A percentile compares a stretch with the other conserved stretches of the same genome.
Conservation (phyloP, 2,888 invertebrate genomes). For the Apodemia duryi region DNA sequence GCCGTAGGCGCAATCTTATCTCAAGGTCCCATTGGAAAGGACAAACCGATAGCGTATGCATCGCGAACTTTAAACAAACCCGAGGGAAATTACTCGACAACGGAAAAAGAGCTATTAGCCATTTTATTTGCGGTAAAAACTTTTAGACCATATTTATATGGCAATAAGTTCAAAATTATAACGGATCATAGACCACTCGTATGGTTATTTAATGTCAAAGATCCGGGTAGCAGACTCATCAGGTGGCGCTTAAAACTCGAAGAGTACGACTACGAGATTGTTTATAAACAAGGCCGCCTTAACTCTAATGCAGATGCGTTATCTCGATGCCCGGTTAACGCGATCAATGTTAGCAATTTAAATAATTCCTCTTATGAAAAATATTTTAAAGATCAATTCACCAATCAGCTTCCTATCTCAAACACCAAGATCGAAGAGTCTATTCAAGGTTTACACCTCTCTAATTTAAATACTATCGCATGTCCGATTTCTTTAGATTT, state of each 20-base stretch:
- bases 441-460: constrained; percentile 7
- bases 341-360: not conserved
- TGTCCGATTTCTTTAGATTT: not conserved
- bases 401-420: constrained; percentile 8
- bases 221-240: constrained; percentile 20
- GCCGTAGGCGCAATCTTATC: too few species aligned
- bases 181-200: not conserved
- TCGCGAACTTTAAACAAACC: too few species aligned
- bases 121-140: constrained; percentile 22
- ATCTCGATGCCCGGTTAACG: constrained; percentile 7
- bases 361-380: constrained; percentile 14
- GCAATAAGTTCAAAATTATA: constrained; percentile 14
- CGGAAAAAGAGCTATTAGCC: constrained; percentile 22
- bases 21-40: constrained; percentile 21
- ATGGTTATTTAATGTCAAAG: not conserved
- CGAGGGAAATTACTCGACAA: constrained; percentile 1
- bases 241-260: constrained; percentile 6
- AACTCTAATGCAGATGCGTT: constrained; percentile 4
- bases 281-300: too few species aligned
- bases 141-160: constrained; percentile 8
- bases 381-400: constrained; percentile 17
- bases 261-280: too few species aligned
- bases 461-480: constrained; percentile 9
- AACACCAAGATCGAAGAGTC: constrained; percentile 19
- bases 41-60: not conserved